Percentiles rank a stretch among this genome's conserved stretches.
Conservation (phyloP, 2,888 invertebrate genomes). For the Drosophila pseudotalamancana region DNA sequence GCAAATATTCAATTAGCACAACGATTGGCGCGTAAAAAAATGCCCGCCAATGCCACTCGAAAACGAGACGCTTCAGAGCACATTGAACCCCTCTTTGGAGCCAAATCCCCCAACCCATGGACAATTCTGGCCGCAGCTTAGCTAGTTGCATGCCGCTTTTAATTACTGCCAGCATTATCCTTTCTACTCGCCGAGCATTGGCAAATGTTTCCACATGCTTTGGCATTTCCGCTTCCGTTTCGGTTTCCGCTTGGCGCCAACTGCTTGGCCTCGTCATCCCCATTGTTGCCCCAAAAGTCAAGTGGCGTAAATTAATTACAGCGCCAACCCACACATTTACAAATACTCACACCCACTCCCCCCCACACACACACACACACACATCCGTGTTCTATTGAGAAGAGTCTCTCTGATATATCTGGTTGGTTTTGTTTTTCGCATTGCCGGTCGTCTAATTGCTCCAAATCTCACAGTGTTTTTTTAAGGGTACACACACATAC, state of each 20-base stretch:
- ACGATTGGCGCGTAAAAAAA: slow-evolving; percentile 69
- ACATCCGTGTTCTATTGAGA: slow-evolving; percentile 5
- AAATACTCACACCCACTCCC: background rate
- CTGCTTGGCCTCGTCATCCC: slow-evolving; percentile 27
- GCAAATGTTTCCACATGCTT: slow-evolving; percentile 79
- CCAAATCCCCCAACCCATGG: background rate
- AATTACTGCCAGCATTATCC: slow-evolving; percentile 64
- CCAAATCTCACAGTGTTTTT: slow-evolving; percentile 51
- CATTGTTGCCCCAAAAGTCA: slow-evolving; percentile 69
- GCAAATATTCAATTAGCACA: slow-evolving; percentile 74
- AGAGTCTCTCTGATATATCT: slow-evolving; percentile 61
- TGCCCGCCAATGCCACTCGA: slow-evolving; percentile 42
- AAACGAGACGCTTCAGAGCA: slow-evolving; percentile 40
- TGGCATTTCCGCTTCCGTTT: slow-evolving; percentile 70
- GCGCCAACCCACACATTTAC: slow-evolving; percentile 40
- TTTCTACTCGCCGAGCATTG: slow-evolving; percentile 55
- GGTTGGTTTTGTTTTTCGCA: slow-evolving; percentile 38
- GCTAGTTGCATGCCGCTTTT: slow-evolving; percentile 52
- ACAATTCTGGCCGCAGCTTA: slow-evolving; percentile 28
- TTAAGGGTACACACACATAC: slow-evolving; percentile 12
- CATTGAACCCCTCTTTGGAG: slow-evolving; percentile 36
- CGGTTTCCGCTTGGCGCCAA: slow-evolving; percentile 66
- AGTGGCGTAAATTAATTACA: slow-evolving; percentile 80
- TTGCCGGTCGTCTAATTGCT: slow-evolving; percentile 65
- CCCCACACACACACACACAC: background rate